phyloP scores from a whole-genome alignment of 2,888 invertebrate genomes.

The Noctua janthe region DNA sequence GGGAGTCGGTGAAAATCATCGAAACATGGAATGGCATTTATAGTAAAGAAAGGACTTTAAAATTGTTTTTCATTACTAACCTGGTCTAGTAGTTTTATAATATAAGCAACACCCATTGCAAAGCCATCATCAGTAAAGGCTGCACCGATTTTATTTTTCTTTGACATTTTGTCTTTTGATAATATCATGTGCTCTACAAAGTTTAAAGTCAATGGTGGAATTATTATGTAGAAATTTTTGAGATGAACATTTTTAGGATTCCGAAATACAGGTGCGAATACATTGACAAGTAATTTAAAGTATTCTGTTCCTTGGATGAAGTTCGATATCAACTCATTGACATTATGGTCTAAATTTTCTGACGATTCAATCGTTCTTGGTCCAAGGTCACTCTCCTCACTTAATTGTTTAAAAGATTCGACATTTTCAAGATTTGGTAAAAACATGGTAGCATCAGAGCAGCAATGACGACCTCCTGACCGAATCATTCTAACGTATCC shows the following conservation, averaged over 20 bases:
- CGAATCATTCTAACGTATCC: conserved; percentile 98
- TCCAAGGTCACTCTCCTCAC: conserved; percentile 91
- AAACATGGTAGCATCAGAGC: conserved; percentile 97
- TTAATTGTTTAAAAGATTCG: conserved; percentile 91
- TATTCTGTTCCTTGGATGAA: conserved; percentile 97
- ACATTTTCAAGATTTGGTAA: conserved; percentile 94
- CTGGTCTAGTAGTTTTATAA: conserved; percentile 97
- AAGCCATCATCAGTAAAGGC: conserved; percentile 99
- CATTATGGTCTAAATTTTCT: conserved; percentile 94
- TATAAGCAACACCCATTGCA: conserved; percentile 98
- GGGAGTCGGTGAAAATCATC: background rate
- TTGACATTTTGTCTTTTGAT: conserved; percentile 97
- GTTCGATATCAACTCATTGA: conserved; percentile 94
- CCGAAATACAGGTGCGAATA: conserved; percentile 97
- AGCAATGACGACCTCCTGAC: conserved; percentile 97
- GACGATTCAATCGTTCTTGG: conserved; percentile 92
- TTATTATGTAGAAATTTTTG: conserved; percentile 97
- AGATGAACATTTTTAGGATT: conserved; percentile 97
- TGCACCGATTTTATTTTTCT: conserved; percentile 96
- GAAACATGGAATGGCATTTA: background rate
- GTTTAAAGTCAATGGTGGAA: conserved; percentile 98
- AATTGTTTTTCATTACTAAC: conserved; percentile 73
- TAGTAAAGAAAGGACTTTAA: background rate
- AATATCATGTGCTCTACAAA: conserved; percentile 98
- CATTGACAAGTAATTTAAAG: conserved; percentile 96